Conservation (phyloP, 2,888 invertebrate genomes). For the Platycnemis pennipes region DNA sequence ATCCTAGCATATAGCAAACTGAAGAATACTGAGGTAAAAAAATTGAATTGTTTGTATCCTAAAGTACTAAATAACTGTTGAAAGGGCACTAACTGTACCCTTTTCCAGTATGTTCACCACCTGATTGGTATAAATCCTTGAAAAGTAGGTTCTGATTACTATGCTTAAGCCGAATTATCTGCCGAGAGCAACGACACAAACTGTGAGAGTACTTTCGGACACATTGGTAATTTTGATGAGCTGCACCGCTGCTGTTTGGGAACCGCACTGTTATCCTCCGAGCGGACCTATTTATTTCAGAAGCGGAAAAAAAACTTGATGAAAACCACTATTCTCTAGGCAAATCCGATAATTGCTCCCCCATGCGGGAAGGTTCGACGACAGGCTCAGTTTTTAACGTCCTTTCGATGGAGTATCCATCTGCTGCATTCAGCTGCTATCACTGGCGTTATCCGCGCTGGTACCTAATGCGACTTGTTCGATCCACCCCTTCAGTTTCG, state of each 20-base stretch:
- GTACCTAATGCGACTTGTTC: not conserved
- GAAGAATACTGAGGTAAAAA: not conserved
- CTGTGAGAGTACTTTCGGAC: not conserved
- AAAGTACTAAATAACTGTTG: not conserved
- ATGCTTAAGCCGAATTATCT: not conserved
- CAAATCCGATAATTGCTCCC: conserved; percentile 24
- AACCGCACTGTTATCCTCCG: not conserved
- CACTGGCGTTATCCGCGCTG: not conserved
- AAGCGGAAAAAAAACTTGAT: not conserved
- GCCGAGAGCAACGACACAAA: not conserved
- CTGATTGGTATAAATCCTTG: not conserved
- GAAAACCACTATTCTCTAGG: not conserved
- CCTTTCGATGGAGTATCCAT: not conserved
- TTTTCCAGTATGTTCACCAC: not conserved
- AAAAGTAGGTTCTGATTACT: not conserved
- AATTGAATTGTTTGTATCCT: not conserved
- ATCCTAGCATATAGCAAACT: no score
- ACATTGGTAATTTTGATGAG: not conserved
- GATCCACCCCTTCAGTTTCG: not conserved
- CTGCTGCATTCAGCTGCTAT: not conserved
- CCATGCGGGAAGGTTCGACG: not conserved
- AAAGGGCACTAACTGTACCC: not conserved
- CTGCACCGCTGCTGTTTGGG: not conserved
- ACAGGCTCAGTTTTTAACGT: not conserved
- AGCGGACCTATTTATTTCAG: not conserved